phyloP scores from a whole-genome alignment of 2,797 vertebrate genomes.

The Sebastes nivosus region DNA sequence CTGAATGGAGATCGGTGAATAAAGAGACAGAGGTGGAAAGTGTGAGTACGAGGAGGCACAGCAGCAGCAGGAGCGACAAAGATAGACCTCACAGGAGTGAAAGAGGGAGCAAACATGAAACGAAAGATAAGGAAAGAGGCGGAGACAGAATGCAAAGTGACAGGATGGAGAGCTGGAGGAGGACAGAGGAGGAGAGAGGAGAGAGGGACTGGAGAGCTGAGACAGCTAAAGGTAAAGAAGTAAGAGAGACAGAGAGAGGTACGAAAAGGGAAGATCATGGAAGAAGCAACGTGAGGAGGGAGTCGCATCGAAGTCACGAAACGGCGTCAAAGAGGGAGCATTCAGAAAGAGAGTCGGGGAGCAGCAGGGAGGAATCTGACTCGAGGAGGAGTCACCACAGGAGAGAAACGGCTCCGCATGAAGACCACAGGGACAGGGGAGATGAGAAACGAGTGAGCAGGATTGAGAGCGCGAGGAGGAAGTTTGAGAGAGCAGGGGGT shows the following conservation, averaged over 20 bases:
- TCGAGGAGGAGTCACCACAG: constrained; percentile 16
- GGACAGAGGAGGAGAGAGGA: constrained; percentile 29
- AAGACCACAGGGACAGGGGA: background rate
- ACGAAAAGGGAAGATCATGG: background rate
- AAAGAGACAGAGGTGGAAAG: constrained; percentile 8
- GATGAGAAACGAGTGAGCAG: background rate
- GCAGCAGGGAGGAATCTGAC: background rate
- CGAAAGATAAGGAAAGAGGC: background rate
- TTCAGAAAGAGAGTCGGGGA: background rate
- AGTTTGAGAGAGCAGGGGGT: constrained; percentile 27
- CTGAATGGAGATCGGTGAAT: background rate
- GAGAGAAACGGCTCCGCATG: background rate
- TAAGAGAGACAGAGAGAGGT: background rate
- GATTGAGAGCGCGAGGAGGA: constrained; percentile 22
- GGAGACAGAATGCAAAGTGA: background rate
- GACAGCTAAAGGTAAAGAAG: background rate
- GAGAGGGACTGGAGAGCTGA: constrained; percentile 40
- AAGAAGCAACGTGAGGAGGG: background rate
- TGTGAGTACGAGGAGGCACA: background rate
- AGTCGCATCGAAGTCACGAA: background rate
- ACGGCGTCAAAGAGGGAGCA: background rate
- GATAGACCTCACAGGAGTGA: background rate
- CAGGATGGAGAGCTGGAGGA: constrained; percentile 16
- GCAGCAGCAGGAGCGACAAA: constrained; percentile 24
- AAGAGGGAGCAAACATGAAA: background rate